These are phyloP conservation scores for Acomys russatus DNA, from an alignment of 2,797 vertebrate species.

Conservation along the genomic window DNA sequence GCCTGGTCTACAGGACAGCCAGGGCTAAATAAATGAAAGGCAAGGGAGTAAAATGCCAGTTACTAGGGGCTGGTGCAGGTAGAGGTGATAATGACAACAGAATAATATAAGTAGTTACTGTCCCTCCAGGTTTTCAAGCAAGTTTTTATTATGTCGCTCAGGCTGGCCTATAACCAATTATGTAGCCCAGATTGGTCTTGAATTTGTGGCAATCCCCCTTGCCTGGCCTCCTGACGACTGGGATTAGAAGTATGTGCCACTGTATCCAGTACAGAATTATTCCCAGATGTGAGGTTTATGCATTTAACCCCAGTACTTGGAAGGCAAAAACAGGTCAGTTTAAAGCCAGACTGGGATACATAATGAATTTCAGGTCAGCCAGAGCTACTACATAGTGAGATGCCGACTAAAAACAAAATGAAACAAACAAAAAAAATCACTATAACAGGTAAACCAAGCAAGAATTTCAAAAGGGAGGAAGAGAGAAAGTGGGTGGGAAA, in stretches of 20 bases:
- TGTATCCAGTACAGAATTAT: not conserved
- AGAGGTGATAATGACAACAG: too few relatives aligned
- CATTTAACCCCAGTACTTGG: not conserved
- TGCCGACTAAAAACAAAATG: not conserved
- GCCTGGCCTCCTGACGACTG: not conserved
- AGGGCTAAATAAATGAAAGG: too few relatives aligned
- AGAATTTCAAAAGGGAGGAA: not conserved
- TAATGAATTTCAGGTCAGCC: not conserved
- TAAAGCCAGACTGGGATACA: not conserved
- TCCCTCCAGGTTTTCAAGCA: not conserved
- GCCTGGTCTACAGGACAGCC: too few relatives aligned
- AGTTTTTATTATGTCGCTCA: not conserved
- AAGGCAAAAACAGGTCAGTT: not conserved
- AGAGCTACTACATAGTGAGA: not conserved
- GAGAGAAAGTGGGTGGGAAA: not conserved
- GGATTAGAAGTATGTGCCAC: not conserved
- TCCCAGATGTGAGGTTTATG: not conserved
- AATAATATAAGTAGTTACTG: not conserved
- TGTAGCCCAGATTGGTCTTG: not conserved
- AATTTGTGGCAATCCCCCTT: not conserved
- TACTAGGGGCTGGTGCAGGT: not conserved
- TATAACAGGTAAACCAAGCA: not conserved
- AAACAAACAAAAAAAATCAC: not conserved
- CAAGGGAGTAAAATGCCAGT: not conserved
- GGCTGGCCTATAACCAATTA: not conserved